Evolutionary conservation across 1,140 invertebrate genomes (phyloP), one percentile per base, ranked within the genome.

Genomic region (Phenacoccus solenopsis): DNA sequence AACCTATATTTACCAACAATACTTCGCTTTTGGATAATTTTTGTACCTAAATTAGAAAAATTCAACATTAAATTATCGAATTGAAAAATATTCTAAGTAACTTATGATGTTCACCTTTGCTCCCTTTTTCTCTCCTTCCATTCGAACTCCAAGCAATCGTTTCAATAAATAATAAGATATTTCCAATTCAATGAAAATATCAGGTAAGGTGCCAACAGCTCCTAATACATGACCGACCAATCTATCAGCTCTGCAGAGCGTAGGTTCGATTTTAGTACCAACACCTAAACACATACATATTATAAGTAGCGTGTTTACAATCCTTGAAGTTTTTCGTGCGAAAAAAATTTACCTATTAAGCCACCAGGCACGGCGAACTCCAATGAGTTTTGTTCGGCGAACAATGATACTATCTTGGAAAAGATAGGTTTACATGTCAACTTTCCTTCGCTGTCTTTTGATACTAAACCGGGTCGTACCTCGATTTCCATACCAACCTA

Each of bases 301-400:
- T 10, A 59, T 10, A 22, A 59, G 21, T 9, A 59, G 20, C 21
- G 20, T n/a, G 32, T 38, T n/a, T n/a, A 38, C 32, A 38, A 38
- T 9, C n/a, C 9, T 38, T 38, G 9, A 9, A 38, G 9, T n/a
- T 20, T n/a, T 59, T 59, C 56, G 5, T 32, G 5, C 30, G 30
- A 7, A 32, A 32, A 32, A 13, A 59, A 24, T 16, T 64, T 20
- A 87, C 87, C 96, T 76, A 98, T 98, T 21, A 99, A 83, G 28
- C 98, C 98, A 73, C 98, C 98, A 73, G 97, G 97, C 59, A 99
- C 97, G 70, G 97, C 98, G 82, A 93, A 99, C 80, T 98, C 94
- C 28, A 99, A 82, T 79, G 98, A 94, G 81, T 99, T 99, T 81
- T 98, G 94, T 81, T 99, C 98, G 70, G 98, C 93, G 81, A 90